Evolutionary conservation across 64 coral and sea anemone species (phyloP).

Genomic region (Catalaphyllia jardinei): DNA sequence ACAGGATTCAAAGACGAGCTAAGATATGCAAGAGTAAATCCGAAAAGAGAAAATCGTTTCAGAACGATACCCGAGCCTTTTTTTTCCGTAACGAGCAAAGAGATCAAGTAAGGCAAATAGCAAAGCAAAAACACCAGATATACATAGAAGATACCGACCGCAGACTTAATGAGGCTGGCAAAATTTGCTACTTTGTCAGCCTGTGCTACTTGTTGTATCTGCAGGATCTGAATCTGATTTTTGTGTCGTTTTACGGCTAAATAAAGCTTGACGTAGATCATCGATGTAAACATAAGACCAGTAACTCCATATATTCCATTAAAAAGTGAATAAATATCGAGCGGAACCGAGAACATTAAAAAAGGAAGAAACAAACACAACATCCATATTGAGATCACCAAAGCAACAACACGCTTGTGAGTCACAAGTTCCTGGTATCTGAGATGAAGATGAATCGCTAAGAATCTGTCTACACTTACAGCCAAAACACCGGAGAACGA

Average conservation of each 20-base stretch:
- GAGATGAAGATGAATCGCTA: constrained; percentile 1
- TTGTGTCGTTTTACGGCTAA: neutral
- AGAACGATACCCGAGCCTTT: neutral
- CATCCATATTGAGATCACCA: constrained; percentile 1
- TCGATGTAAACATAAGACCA: neutral
- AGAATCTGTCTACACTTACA: neutral
- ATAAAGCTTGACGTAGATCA: neutral
- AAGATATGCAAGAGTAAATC: neutral
- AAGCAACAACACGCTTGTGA: constrained; percentile 1
- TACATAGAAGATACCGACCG: neutral
- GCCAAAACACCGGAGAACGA: neutral
- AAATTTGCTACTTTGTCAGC: neutral
- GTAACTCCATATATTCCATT: neutral
- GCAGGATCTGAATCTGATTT: neutral
- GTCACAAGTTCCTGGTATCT: constrained; percentile 10
- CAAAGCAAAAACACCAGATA: constrained; percentile 1
- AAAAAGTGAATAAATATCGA: neutral
- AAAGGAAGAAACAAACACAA: neutral
- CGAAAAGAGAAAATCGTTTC: neutral
- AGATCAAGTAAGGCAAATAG: neutral
- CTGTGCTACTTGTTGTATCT: neutral
- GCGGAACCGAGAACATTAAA: neutral
- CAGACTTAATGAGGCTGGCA: neutral
- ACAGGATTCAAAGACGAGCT: neutral
- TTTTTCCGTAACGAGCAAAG: neutral